phyloP scores from a whole-genome alignment of 2,888 invertebrate species.

The Eumerus sabulonum region DNA sequence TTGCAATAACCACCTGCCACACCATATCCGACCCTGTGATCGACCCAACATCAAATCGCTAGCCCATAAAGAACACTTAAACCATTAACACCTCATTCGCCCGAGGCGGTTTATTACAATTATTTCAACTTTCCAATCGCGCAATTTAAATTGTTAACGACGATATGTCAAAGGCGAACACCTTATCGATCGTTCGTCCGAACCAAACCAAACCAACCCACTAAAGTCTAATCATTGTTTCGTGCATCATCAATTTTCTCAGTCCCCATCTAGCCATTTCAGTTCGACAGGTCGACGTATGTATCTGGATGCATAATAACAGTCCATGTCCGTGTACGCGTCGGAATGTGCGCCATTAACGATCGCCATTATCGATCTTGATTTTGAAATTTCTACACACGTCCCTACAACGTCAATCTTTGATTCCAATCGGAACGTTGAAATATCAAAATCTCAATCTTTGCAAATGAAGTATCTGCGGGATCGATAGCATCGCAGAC shows the following conservation, averaged over 20 bases:
- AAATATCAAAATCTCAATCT: too few species aligned
- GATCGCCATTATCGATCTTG: conserved; percentile 29
- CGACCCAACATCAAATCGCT: too few species aligned
- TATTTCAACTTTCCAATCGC: conserved; percentile 29
- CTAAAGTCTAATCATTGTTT: conserved; percentile 45
- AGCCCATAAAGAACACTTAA: neutral
- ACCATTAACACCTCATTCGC: conserved; percentile 26
- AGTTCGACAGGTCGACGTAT: conserved; percentile 11
- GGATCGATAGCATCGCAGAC: neutral
- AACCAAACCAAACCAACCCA: conserved; percentile 39
- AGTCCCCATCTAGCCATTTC: conserved; percentile 20
- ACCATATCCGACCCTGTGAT: neutral
- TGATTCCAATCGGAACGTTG: too few species aligned
- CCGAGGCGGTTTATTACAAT: neutral
- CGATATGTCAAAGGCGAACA: conserved; percentile 58
- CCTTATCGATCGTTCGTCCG: conserved; percentile 29
- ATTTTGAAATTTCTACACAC: conserved; percentile 26
- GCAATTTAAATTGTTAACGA: conserved; percentile 38
- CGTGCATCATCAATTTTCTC: conserved; percentile 58
- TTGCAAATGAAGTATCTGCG: too few species aligned
- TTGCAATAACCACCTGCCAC: neutral
- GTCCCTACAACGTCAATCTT: too few species aligned
- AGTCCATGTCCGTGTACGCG: neutral
- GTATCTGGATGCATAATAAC: neutral
- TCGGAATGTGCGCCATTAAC: conserved; percentile 20